phyloP scores from a whole-genome alignment of 2,888 invertebrate species.

The Dascillus cervinus region DNA sequence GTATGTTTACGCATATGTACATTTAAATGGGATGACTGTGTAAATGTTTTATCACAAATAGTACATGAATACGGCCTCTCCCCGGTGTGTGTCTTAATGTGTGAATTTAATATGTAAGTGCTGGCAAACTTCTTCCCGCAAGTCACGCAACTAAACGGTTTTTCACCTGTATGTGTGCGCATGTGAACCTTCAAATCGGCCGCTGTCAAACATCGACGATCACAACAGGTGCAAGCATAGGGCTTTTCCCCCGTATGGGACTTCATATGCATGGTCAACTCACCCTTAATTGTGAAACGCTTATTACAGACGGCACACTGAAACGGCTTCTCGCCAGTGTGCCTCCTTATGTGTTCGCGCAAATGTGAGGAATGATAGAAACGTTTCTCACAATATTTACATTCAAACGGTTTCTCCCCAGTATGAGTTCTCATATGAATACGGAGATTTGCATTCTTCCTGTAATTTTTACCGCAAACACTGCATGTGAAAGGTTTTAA shows the following conservation, averaged over 20 bases:
- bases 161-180: conserved; percentile 39
- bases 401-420: conserved; percentile 39
- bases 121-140: conserved; percentile 50
- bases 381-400: conserved; percentile 38
- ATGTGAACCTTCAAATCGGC: conserved; percentile 48
- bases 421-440: conserved; percentile 39
- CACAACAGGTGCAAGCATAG: conserved; percentile 48
- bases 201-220: conserved; percentile 48
- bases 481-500: conserved; percentile 30
- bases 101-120: conserved; percentile 52
- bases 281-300: conserved; percentile 37
- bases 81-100: conserved; percentile 55
- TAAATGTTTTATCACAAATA: conserved; percentile 51
- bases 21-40: conserved; percentile 53
- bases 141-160: conserved; percentile 33
- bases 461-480: conserved; percentile 34
- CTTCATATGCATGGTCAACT: conserved; percentile 45
- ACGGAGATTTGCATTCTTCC: conserved; percentile 37
- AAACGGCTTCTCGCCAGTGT: conserved; percentile 40
- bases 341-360: conserved; percentile 36
- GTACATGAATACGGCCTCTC: conserved; percentile 53
- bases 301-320: conserved; percentile 37
- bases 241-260: conserved; percentile 50
- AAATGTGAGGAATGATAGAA: conserved; percentile 40
- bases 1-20: conserved; percentile 53